Evolutionary conservation across 2,888 invertebrate species (phyloP).

Genomic region (Lycaena phlaeas): DNA sequence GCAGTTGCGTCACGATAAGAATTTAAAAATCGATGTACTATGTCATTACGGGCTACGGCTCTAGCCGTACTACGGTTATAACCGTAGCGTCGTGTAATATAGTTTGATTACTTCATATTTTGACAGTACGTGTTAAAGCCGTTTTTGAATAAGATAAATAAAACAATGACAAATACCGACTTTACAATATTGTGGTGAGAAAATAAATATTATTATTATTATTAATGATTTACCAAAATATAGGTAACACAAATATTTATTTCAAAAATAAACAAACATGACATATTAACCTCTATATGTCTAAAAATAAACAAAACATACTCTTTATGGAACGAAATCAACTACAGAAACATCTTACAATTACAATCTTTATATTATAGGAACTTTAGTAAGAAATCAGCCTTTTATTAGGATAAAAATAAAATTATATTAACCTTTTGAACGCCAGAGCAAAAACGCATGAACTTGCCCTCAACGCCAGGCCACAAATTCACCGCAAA

Average conservation of each 20-base stretch:
- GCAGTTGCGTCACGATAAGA: not conserved
- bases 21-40: not conserved
- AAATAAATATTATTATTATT: no score
- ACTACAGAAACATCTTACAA: no score
- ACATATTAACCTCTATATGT: not conserved
- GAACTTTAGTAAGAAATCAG: no score
- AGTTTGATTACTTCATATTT: not conserved
- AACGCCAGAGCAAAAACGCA: no score
- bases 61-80: not conserved
- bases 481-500: no score
- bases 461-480: no score
- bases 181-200: no score
- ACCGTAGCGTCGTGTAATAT: not conserved
- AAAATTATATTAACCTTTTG: constrained; percentile 7
- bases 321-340: not conserved
- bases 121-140: not conserved
- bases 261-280: not conserved
- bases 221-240: not conserved
- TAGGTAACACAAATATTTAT: not conserved
- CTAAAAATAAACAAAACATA: not conserved
- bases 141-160: not conserved
- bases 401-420: constrained; percentile 9
- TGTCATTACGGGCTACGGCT: not conserved
- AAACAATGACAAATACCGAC: no score
- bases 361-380: not conserved